Conservation (phyloP, 2,888 invertebrate genomes). For the Hymenopus coronatus region DNA sequence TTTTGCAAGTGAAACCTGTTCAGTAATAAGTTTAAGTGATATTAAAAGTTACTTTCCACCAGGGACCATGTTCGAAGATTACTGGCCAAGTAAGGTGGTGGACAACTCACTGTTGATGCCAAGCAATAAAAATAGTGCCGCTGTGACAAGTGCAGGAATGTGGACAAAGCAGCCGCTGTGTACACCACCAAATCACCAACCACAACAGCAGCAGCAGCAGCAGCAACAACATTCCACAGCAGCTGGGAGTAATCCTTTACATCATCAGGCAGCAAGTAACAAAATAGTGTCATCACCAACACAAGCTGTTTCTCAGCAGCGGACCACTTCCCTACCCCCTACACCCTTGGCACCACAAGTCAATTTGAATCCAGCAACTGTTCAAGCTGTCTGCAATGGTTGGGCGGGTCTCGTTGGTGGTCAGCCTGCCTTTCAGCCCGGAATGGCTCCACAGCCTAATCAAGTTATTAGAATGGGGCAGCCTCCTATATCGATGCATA, state of each 20-base stretch:
- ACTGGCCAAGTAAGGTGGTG: conserved; percentile 88
- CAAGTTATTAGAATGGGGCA: conserved; percentile 45
- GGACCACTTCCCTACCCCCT: conserved; percentile 3
- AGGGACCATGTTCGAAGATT: conserved; percentile 86
- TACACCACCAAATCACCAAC: conserved; percentile 29
- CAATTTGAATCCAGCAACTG: conserved; percentile 34
- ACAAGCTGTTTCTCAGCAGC: conserved; percentile 48
- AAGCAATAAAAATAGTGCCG: conserved; percentile 39
- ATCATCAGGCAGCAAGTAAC: conserved; percentile 59
- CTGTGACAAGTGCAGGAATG: conserved; percentile 34
- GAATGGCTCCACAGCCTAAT: conserved; percentile 41
- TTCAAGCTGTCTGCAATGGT: conserved; percentile 47
- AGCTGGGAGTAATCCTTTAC: conserved; percentile 33
- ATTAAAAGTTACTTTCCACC: conserved; percentile 89
- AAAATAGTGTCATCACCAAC: conserved; percentile 65
- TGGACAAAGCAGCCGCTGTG: conserved; percentile 37
- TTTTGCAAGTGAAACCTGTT: conserved; percentile 86
- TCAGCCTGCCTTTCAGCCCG: conserved; percentile 47
- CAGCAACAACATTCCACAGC: not conserved
- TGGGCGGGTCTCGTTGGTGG: conserved; percentile 50
- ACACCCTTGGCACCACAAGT: conserved; percentile 3
- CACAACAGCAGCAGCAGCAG: not conserved
- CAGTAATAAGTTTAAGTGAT: conserved; percentile 85
- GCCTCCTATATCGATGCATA: conserved; percentile 41
- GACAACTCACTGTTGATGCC: conserved; percentile 75